Conservation (phyloP, 2,797 vertebrate species). For the Sebastes baramenuke region DNA sequence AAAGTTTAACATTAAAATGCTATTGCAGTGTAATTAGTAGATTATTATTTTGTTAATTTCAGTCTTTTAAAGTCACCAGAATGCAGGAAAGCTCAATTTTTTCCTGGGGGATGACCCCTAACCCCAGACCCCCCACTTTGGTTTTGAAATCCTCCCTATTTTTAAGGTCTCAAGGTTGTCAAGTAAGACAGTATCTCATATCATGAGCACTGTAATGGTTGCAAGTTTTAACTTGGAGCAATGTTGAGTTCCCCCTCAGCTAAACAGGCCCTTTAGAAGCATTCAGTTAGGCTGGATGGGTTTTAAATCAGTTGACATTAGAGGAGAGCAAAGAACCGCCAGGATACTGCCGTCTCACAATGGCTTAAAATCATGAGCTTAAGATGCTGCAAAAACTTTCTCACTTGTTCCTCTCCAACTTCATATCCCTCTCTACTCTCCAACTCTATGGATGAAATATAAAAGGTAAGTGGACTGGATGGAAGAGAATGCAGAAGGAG, state of each 20-base stretch:
- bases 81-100: neutral
- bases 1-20: no score
- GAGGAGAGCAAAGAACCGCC: neutral
- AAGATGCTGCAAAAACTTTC: neutral
- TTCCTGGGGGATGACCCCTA: neutral
- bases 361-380: neutral
- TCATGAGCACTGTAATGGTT: neutral
- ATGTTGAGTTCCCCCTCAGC: neutral
- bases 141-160: neutral
- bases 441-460: neutral
- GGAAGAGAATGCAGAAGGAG: neutral
- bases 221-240: neutral
- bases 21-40: no score
- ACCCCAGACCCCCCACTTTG: neutral
- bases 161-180: neutral
- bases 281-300: neutral
- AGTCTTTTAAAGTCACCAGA: neutral
- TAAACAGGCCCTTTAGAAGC: conserved; percentile 3
- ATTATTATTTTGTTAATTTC: no score
- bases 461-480: neutral
- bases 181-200: neutral
- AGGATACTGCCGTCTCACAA: neutral
- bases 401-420: neutral
- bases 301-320: conserved; percentile 18
- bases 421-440: neutral